These are phyloP conservation scores for Rynchops niger DNA, from an alignment of 2,113 vertebrate genomes.

Conservation along the genomic window DNA sequence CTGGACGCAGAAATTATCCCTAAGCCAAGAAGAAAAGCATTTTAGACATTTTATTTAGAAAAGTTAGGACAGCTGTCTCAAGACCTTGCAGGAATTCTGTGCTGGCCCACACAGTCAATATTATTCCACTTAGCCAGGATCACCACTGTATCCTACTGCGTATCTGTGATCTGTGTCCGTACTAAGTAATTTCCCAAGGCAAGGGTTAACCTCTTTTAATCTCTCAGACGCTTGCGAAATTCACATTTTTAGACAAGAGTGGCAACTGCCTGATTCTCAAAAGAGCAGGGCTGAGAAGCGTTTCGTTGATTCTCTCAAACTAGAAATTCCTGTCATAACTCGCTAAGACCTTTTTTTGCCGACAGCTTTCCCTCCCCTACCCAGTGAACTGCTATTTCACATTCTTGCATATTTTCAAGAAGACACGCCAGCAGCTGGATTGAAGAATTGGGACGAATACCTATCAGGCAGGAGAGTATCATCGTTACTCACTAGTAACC, in stretches of 20 bases:
- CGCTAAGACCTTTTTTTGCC: background rate
- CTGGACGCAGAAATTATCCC: background rate
- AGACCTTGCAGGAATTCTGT: background rate
- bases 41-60: background rate
- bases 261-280: conserved; percentile 4
- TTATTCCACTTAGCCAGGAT: background rate
- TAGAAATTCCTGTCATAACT: conserved; percentile 57
- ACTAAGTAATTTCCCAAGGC: background rate
- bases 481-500: background rate
- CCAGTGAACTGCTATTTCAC: conserved; percentile 1
- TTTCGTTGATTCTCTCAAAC: conserved; percentile 20
- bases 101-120: background rate
- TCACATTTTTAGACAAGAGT: background rate
- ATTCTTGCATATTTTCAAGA: conserved; percentile 47
- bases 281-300: background rate
- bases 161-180: background rate
- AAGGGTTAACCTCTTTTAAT: background rate
- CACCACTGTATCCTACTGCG: background rate
- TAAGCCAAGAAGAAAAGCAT: background rate
- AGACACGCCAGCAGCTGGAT: background rate
- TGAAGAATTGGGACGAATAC: conserved; percentile 10
- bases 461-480: conserved; percentile 11
- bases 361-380: background rate
- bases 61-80: background rate
- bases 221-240: background rate